A percentile compares a stretch with the other conserved stretches of the same genome.
phyloP scores from a whole-genome alignment of 2,113 vertebrate genomes.

The Riparia riparia region DNA sequence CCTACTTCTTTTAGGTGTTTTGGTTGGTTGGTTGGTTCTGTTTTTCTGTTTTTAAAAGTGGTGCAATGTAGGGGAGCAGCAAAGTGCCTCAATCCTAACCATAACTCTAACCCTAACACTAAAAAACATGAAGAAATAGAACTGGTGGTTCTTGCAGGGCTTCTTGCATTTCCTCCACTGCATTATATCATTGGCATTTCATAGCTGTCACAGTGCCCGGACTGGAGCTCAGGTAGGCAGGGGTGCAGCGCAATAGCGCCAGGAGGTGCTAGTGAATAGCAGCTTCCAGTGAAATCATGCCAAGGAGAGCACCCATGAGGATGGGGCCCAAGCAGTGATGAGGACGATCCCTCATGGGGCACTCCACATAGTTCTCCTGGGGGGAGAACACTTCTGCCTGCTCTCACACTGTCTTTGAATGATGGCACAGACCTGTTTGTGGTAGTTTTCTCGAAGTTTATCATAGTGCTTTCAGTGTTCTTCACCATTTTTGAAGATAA shows the following conservation, averaged over 20 bases:
- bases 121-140: not conserved
- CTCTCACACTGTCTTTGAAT: fast-evolving
- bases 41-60: fast-evolving
- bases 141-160: fast-evolving
- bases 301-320: fast-evolving
- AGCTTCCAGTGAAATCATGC: no score
- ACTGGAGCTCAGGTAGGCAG: not conserved
- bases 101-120: not conserved
- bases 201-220: not conserved
- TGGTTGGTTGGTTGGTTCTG: fast-evolving
- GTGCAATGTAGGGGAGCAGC: fast-evolving
- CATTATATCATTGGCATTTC: fast-evolving
- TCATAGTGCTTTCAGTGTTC: not conserved
- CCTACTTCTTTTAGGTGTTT: not conserved
- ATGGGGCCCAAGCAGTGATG: fast-evolving
- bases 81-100: not conserved
- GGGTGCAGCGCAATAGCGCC: fast-evolving
- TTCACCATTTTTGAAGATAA: not conserved
- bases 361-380: fast-evolving
- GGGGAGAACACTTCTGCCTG: fast-evolving
- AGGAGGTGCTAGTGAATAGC: fast-evolving
- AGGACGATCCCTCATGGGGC: fast-evolving
- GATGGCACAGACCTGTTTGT: no score
- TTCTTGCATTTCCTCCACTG: not conserved
- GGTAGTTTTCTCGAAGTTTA: not conserved